Evolutionary conservation across 2,888 invertebrate species (phyloP).

Genomic region (Leptopilina syphax): DNA sequence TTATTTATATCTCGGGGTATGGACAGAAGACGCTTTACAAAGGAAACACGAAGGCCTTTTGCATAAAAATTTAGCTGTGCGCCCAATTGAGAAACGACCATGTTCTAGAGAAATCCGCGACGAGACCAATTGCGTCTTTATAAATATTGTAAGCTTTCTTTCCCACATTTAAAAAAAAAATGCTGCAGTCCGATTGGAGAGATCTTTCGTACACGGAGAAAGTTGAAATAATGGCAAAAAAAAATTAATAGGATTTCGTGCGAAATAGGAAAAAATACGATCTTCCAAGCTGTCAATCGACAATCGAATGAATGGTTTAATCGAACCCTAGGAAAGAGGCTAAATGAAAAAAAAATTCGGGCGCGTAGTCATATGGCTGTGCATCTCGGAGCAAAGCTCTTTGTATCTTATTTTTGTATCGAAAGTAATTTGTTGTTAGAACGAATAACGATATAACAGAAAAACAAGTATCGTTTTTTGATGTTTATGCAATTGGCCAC

Average conservation of each 20-base stretch:
- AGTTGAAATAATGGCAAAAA: background rate
- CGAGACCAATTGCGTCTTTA: constrained; percentile 27
- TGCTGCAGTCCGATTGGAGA: constrained; percentile 38
- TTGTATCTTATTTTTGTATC: constrained; percentile 76
- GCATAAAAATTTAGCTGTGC: constrained; percentile 72
- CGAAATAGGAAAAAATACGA: constrained; percentile 50
- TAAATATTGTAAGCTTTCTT: constrained; percentile 31
- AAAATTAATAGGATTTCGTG: background rate
- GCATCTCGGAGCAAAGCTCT: constrained; percentile 74
- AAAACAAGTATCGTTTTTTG: constrained; percentile 68
- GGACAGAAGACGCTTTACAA: constrained; percentile 65
- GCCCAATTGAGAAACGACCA: constrained; percentile 48
- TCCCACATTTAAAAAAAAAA: constrained; percentile 1
- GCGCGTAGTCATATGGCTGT: constrained; percentile 76
- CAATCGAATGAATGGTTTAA: constrained; percentile 41
- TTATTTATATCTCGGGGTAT: constrained; percentile 74
- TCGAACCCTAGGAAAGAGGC: constrained; percentile 43
- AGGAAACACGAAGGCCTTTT: constrained; percentile 71
- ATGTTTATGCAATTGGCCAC: constrained; percentile 74
- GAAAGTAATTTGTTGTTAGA: constrained; percentile 52
- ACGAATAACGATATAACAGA: constrained; percentile 50
- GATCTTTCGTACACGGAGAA: constrained; percentile 38
- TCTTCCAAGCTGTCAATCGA: constrained; percentile 54
- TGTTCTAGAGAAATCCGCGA: constrained; percentile 37
- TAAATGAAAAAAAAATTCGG: constrained; percentile 53